Evolutionary conservation across 2,113 vertebrate genomes (phyloP), one percentile per base, ranked within the genome.

Genomic region (zebrafish (Danio rerio)): DNA sequence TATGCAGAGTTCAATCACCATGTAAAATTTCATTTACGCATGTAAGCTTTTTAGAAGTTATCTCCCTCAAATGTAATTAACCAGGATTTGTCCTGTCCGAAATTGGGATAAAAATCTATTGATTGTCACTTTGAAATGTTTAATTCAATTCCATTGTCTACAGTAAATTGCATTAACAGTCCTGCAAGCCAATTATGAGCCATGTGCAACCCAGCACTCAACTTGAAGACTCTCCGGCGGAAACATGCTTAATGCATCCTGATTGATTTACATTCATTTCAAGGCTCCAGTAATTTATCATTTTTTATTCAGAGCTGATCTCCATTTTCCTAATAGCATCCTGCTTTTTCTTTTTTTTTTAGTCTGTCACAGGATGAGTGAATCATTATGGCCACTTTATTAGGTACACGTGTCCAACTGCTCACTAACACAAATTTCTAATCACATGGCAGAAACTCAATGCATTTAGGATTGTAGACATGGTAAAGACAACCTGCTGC

Each of bases 11-110:
- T 80, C 73, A 85, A 61, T 84, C 63, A 84, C 9, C 16, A 73
- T 78, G 81, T 88, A 76, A 75, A 66, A 87, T 83, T 85, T 82
- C 65, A 86, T 65, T 86, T 58, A 63, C 49, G 68, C 59, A 18
- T 79, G 71, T 53, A 68, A 80, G 74, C 59, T 49, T 66, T 87
- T 84, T 76, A n/a, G 49, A 73, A 82, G 45, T 56, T 86, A 74
- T 84, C 52, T 68, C 68, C 84, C 79, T 89, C 73, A 87, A 80
- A 86, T 80, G 78, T 71, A 86, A 85, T 85, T 78, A 87, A 85
- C 78, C 61, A 55, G 62, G 53, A 73, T 72, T 83, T 83, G 61
- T 78, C 65, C 73, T 81, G 43, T 45, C 50, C 8, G 13, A 42
- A 72, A 68, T 77, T 50, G 16, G 59, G 76, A 80, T 83, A 50